These are phyloP conservation scores for Papilio polyxenes DNA, from an alignment of 1,140 invertebrate species.

Conservation along the genomic window DNA sequence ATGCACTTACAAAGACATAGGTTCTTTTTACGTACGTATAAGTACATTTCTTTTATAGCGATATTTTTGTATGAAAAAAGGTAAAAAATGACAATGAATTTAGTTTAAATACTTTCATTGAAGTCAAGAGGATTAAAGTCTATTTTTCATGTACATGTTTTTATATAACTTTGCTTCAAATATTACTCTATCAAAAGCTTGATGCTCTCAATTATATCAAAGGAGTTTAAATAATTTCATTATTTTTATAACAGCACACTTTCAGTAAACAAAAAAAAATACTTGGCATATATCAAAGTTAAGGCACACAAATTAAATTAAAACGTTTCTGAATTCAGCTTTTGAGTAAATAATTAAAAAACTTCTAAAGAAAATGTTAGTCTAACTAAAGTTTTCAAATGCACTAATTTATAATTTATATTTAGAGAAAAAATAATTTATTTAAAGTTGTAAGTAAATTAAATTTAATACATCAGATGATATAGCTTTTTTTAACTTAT, in stretches of 20 bases:
- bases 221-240: background rate
- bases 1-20: background rate
- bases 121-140: too few relatives aligned
- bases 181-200: background rate
- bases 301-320: background rate
- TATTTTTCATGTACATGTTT: too few relatives aligned
- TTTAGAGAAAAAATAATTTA: too few relatives aligned
- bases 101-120: too few relatives aligned
- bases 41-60: background rate
- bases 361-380: background rate
- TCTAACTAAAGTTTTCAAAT: background rate
- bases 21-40: background rate
- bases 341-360: background rate
- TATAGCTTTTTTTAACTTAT: background rate
- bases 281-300: background rate
- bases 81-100: background rate
- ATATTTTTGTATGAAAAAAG: background rate
- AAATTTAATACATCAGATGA: background rate
- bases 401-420: too few relatives aligned
- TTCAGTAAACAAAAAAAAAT: slow-evolving; percentile 6
- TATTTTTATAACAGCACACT: background rate
- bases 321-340: background rate
- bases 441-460: background rate
- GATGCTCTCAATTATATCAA: background rate
- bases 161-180: too few relatives aligned